Evolutionary conservation across 2,888 invertebrate species (phyloP).

Genomic region (Drosophila siamana): DNA sequence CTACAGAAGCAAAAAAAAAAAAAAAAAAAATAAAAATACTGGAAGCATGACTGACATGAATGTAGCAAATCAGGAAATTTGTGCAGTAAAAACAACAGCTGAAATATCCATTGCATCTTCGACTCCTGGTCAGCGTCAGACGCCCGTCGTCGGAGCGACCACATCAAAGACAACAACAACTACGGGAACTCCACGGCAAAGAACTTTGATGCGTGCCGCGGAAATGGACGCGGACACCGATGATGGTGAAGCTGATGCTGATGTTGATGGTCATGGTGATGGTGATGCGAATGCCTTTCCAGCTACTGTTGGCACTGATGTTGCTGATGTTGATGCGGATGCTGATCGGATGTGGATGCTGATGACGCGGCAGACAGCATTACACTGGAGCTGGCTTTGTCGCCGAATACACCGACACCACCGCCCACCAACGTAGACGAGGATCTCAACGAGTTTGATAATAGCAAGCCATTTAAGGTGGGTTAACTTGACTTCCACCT

Average conservation of each 20-base stretch:
- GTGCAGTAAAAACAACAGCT: slow-evolving; percentile 46
- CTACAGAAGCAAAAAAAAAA: neutral
- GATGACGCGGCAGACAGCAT: slow-evolving; percentile 75
- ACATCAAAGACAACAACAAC: slow-evolving; percentile 41
- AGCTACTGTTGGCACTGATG: slow-evolving; percentile 16
- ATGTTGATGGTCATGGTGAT: slow-evolving; percentile 39
- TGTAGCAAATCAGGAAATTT: slow-evolving; percentile 37
- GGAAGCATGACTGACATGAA: slow-evolving; percentile 62
- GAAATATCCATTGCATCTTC: slow-evolving; percentile 31
- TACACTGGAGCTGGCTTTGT: slow-evolving; percentile 68
- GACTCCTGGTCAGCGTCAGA: neutral
- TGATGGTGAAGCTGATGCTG: slow-evolving; percentile 47
- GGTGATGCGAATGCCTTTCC: slow-evolving; percentile 31
- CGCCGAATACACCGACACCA: slow-evolving; percentile 71
- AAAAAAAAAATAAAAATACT: slow-evolving; percentile 3
- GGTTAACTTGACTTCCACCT: slow-evolving; percentile 20
- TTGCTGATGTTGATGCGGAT: slow-evolving; percentile 16
- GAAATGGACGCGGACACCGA: slow-evolving; percentile 76
- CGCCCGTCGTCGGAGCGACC: slow-evolving; percentile 1
- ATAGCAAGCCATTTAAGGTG: slow-evolving; percentile 76
- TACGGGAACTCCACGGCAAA: slow-evolving; percentile 56
- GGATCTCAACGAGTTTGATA: slow-evolving; percentile 67
- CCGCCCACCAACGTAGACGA: slow-evolving; percentile 66
- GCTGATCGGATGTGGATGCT: slow-evolving; percentile 41
- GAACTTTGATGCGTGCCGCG: slow-evolving; percentile 69